Evolutionary conservation across 2,888 invertebrate species (phyloP), one percentile per base, ranked within the genome.

Genomic region (Tricholauxania praeusta): DNA sequence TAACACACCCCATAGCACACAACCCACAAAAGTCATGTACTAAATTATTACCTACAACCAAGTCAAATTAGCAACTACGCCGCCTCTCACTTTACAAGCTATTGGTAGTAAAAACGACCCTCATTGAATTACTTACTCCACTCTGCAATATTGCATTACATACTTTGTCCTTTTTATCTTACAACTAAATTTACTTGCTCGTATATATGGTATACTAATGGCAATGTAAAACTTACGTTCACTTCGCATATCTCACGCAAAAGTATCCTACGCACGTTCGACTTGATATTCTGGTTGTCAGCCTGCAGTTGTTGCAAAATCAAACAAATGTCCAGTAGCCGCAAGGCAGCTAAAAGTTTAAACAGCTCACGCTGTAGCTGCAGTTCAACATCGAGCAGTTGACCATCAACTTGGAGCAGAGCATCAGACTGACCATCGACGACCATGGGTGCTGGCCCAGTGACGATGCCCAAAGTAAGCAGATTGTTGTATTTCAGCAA

Each of bases 401-500:
- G 48, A 12, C 59, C 55, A 55, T n/a, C 73, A 12, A n/a, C 65
- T 39, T 39, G 39, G 10, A 52, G 15, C 55, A 39, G 39, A 39
- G 10, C 39, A 39, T 28, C 14, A 19, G 12, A 63, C 66, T 32
- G 73, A 15, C 66, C 39, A 12, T 8, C 47, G 39, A 55, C 17
- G 39, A 5, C 65, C 55, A 52, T 72, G 63, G 72, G 67, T 28
- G 70, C 63, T 28, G 73, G 19, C 14, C 19, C 47, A 63, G 17
- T 10, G 39, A 17, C 55, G 19, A 57, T 17, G 72, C 60, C 66
- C 74, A 74, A 72, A 68, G 66, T 75, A 74, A 76, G 63, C 74
- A 79, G 77, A 76, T 77, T 79, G 81, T 83, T 82, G 82, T 86
- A 85, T 83, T 85, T 86, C 72, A 82, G 81, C 79, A 83, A 82